phyloP scores from a whole-genome alignment of 2,888 invertebrate species.

The Parnassius mnemosyne region DNA sequence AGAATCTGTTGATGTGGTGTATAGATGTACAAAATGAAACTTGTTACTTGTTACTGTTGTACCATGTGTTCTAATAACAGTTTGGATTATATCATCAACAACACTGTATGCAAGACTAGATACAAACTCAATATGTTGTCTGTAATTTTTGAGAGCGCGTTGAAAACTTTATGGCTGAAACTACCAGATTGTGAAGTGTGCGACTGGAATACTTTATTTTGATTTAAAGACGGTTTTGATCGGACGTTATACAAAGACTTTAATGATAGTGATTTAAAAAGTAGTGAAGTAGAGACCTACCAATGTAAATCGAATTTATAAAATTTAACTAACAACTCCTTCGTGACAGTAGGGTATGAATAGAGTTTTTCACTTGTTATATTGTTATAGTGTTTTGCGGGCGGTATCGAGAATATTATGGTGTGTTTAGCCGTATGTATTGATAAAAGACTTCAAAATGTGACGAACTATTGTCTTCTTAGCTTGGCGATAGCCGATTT shows the following conservation, averaged over 20 bases:
- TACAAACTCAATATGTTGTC: constrained; percentile 68
- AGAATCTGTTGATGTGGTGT: background rate
- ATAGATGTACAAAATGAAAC: constrained; percentile 74
- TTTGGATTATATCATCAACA: constrained; percentile 54
- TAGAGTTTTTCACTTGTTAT: constrained; percentile 93
- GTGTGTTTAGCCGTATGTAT: constrained; percentile 96
- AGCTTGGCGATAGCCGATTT: constrained; percentile 96
- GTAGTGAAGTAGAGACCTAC: constrained; percentile 48
- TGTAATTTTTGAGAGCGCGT: constrained; percentile 62
- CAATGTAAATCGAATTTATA: constrained; percentile 63
- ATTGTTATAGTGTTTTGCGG: constrained; percentile 93
- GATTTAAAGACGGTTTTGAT: constrained; percentile 53
- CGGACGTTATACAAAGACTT: constrained; percentile 63
- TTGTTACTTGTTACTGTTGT: constrained; percentile 68
- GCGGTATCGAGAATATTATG: constrained; percentile 94
- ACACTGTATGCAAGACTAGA: constrained; percentile 60
- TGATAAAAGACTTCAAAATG: constrained; percentile 94
- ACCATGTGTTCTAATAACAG: constrained; percentile 52
- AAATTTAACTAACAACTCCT: constrained; percentile 46
- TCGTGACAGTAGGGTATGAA: constrained; percentile 77
- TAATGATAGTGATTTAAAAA: constrained; percentile 42
- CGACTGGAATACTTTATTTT: constrained; percentile 57
- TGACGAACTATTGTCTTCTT: constrained; percentile 96
- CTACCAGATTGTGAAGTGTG: constrained; percentile 57
- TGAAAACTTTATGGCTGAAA: constrained; percentile 66